phyloP scores from a whole-genome alignment of 2,888 invertebrate species.

The Scaptomyza caliginosa region DNA sequence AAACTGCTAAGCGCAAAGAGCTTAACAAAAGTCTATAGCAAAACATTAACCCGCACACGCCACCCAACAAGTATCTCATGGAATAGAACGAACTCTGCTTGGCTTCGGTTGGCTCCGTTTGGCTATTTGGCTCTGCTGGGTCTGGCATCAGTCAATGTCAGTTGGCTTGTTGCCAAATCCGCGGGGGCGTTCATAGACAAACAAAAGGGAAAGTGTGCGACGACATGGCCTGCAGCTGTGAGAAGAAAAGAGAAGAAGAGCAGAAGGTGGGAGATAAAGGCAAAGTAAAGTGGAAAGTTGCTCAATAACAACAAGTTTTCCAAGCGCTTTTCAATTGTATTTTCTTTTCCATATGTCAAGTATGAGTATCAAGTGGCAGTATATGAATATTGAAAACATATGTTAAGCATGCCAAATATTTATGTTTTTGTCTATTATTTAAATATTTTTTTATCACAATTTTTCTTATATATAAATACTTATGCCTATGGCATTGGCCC shows the following conservation, averaged over 20 bases:
- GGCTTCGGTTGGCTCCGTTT: too few relatives aligned
- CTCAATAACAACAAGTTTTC: constrained; percentile 26
- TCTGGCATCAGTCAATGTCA: constrained; percentile 82
- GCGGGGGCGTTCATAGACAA: constrained; percentile 49
- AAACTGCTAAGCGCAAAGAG: constrained; percentile 38
- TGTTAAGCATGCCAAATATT: constrained; percentile 61
- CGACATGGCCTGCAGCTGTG: constrained; percentile 32
- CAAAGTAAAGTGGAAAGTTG: constrained; percentile 28
- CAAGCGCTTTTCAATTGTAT: constrained; percentile 42
- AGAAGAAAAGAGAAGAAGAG: constrained; percentile 1
- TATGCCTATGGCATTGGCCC: constrained; percentile 37
- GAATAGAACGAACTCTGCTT: constrained; percentile 18
- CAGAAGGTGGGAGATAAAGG: too few relatives aligned
- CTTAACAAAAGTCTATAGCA: constrained; percentile 53
- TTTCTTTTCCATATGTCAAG: constrained; percentile 37
- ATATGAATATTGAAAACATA: constrained; percentile 53
- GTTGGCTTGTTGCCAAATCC: constrained; percentile 74
- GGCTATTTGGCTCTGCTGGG: constrained; percentile 21
- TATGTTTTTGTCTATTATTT: constrained; percentile 21
- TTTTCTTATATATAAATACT: constrained; percentile 23
- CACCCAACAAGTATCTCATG: constrained; percentile 27
- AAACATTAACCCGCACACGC: constrained; percentile 71
- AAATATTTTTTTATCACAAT: constrained; percentile 13
- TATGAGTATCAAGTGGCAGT: constrained; percentile 53
- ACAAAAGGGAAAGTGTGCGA: constrained; percentile 60